These are phyloP conservation scores for Plecturocebus donacophilus DNA, from an alignment of 2,113 vertebrate genomes.

Conservation along the genomic window DNA sequence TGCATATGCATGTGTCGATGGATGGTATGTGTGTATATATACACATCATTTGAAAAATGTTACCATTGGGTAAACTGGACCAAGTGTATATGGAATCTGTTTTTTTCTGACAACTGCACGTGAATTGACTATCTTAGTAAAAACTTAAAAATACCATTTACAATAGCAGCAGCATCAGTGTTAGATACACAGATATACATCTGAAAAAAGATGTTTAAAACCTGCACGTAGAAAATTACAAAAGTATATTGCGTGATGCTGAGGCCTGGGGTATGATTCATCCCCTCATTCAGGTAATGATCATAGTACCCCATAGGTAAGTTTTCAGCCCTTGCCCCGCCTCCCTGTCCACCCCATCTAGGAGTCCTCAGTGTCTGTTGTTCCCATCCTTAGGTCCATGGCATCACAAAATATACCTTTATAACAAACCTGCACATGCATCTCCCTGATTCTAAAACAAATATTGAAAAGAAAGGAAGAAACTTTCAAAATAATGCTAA, in stretches of 20 bases:
- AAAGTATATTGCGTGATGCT: too few species aligned
- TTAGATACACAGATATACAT: not conserved
- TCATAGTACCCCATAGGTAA: too few species aligned
- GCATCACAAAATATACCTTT: too few species aligned
- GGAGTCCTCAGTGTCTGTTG: too few species aligned
- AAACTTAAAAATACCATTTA: not conserved
- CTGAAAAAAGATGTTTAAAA: not conserved
- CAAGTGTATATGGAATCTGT: not conserved
- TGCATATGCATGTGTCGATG: rapidly evolving
- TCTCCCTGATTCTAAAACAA: too few species aligned
- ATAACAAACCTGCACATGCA: too few species aligned
- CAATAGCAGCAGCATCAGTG: not conserved
- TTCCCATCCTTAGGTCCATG: too few species aligned
- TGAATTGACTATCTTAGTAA: not conserved
- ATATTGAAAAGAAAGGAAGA: not conserved
- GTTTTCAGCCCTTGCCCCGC: too few species aligned
- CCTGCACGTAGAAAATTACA: not conserved
- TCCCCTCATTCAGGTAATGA: too few species aligned
- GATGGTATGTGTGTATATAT: not conserved
- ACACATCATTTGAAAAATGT: not conserved
- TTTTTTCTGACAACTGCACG: not conserved
- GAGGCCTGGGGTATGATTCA: too few species aligned
- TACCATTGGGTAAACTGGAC: not conserved
- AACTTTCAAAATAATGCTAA: not conserved
- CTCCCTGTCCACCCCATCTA: too few species aligned